Percentiles rank a stretch among this genome's conserved stretches.
phyloP scores from a whole-genome alignment of 2,797 vertebrate species.

The Glossophaga mutica region DNA sequence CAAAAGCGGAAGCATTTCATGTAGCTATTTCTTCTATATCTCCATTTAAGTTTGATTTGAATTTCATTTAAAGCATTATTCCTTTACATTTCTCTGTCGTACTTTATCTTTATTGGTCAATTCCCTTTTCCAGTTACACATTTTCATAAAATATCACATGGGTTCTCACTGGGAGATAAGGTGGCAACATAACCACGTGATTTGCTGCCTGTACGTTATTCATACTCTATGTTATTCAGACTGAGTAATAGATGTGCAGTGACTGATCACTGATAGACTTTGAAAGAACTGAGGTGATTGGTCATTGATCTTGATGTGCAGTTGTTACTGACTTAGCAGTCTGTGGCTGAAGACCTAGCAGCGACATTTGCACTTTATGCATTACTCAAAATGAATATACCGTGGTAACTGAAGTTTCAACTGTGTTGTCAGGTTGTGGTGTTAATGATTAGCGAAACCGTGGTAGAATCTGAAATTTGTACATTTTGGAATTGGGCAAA shows the following conservation, averaged over 20 bases:
- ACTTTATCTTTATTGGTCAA: background rate
- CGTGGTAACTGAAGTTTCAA: background rate
- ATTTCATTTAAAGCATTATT: background rate
- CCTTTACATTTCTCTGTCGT: background rate
- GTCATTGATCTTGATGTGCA: background rate
- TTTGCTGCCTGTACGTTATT: background rate
- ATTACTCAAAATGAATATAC: background rate
- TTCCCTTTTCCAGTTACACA: background rate
- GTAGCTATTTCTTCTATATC: background rate
- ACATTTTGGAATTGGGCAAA: background rate
- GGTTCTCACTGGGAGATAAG: background rate
- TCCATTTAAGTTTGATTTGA: background rate
- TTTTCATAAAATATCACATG: background rate
- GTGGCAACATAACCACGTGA: background rate
- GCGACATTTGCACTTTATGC: background rate
- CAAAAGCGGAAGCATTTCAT: background rate
- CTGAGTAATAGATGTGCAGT: background rate
- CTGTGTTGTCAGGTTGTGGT: background rate
- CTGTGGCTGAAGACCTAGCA: background rate
- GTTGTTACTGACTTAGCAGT: background rate
- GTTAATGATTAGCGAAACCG: background rate
- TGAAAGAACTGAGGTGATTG: background rate
- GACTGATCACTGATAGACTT: background rate
- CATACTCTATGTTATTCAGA: background rate
- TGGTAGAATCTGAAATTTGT: background rate